These are phyloP conservation scores for Trichogramma dendrolimi DNA, from an alignment of 2,888 invertebrate genomes.

Conservation along the genomic window DNA sequence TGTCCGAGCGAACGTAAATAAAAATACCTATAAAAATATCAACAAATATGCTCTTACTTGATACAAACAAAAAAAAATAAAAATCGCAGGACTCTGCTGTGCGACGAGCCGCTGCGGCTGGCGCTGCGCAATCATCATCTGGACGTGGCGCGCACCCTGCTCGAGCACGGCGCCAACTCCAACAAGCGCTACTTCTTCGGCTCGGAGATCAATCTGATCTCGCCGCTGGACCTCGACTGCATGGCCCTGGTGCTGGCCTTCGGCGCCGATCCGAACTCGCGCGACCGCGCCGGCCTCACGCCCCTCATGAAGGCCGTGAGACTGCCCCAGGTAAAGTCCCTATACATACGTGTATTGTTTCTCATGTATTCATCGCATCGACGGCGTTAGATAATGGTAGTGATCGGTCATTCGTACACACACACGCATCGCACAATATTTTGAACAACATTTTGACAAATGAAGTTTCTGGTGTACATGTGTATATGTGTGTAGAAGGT, in stretches of 20 bases:
- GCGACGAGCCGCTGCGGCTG: constrained; percentile 84
- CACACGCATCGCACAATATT: no score
- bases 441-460: no score
- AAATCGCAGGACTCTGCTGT: constrained; percentile 60
- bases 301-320: constrained; percentile 88
- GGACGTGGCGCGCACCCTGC: constrained; percentile 65
- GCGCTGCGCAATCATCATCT: constrained; percentile 84
- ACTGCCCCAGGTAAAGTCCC: constrained; percentile 67
- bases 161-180: constrained; percentile 83
- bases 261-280: constrained; percentile 83
- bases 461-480: no score
- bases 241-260: constrained; percentile 76
- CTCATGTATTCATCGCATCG: neutral
- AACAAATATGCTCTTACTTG: no score
- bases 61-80: neutral
- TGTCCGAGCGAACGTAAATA: no score
- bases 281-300: constrained; percentile 81
- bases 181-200: constrained; percentile 91
- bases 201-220: constrained; percentile 83
- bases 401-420: no score
- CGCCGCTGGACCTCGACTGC: constrained; percentile 71
- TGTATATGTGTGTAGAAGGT: constrained; percentile 21
- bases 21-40: no score
- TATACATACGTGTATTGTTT: no score
- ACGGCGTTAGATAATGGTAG: neutral